Evolutionary conservation across 2,113 vertebrate species (phyloP).

Genomic region (Nothocercus nigrocapillus): DNA sequence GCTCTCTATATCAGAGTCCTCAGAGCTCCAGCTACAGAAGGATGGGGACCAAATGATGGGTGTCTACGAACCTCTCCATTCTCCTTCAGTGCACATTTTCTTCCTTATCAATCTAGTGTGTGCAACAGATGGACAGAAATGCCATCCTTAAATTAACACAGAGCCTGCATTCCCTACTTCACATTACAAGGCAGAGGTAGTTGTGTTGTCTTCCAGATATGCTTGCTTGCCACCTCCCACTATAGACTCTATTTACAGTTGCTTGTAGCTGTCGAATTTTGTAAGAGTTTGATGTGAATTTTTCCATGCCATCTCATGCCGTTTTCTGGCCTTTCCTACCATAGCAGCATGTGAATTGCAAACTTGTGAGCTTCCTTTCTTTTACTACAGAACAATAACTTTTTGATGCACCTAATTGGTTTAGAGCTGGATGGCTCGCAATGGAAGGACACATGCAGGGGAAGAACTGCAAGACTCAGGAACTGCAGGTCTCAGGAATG

Average conservation of each 20-base stretch:
- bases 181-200: not conserved
- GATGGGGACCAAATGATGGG: not conserved
- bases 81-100: not conserved
- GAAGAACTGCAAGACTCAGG: not conserved
- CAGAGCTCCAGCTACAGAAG: not conserved
- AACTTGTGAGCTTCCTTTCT: not conserved
- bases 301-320: not conserved
- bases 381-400: not conserved
- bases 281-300: not conserved
- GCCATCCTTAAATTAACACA: not conserved
- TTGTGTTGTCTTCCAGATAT: not conserved
- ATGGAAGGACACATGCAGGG: rapidly evolving
- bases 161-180: not conserved
- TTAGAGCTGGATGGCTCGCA: too few species aligned
- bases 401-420: not conserved
- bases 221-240: not conserved
- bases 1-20: not conserved
- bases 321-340: not conserved
- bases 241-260: not conserved
- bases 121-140: not conserved
- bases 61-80: not conserved
- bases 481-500: not conserved
- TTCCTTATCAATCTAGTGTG: not conserved
- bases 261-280: not conserved
- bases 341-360: not conserved